These are phyloP conservation scores for Dendrocincla fuliginosa DNA, from an alignment of 2,797 vertebrate species.

Conservation along the genomic window DNA sequence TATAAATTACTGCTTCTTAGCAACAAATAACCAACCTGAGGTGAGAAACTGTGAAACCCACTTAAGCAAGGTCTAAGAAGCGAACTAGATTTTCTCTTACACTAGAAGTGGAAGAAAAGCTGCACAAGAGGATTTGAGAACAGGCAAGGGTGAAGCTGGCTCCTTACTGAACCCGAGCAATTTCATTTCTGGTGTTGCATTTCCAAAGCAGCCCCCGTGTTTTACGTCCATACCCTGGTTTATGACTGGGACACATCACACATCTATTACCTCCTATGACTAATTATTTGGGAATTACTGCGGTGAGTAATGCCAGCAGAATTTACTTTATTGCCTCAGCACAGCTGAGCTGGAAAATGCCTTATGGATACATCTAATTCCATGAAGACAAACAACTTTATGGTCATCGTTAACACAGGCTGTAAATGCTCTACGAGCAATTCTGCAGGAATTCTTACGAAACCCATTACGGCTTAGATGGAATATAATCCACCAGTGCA, in stretches of 20 bases:
- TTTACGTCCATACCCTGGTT: background rate
- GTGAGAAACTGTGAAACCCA: background rate
- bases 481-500: background rate
- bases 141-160: background rate
- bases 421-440: background rate
- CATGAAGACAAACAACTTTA: constrained; percentile 14
- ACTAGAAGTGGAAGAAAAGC: background rate
- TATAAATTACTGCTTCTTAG: background rate
- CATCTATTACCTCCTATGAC: background rate
- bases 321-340: constrained; percentile 10
- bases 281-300: constrained; percentile 22
- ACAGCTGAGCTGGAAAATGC: background rate
- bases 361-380: background rate
- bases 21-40: background rate
- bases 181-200: background rate
- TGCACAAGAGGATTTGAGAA: background rate
- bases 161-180: background rate
- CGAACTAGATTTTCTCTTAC: background rate
- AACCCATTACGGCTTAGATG: background rate
- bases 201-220: background rate
- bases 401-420: background rate
- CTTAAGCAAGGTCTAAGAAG: background rate
- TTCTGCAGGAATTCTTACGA: background rate
- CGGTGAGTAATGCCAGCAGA: background rate
- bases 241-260: background rate